Evolutionary conservation across 2,888 invertebrate species (phyloP), one percentile per base, ranked within the genome.

Genomic region (Nymphalis urticae): DNA sequence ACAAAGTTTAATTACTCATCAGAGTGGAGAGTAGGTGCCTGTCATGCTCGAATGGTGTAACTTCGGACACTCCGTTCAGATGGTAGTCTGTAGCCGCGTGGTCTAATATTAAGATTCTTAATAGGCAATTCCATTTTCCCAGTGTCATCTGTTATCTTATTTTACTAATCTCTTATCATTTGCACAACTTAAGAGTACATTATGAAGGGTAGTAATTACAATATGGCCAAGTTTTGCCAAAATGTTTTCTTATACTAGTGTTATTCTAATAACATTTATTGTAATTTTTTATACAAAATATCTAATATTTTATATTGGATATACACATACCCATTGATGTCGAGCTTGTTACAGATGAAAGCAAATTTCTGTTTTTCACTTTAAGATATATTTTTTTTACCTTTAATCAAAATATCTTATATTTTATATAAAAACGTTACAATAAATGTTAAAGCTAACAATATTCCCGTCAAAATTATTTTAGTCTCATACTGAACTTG

Each of bases 1-100:
- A 85, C 77, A 82, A 85, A 85, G 80, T 85, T 85, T 82, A 83
- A 85, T 85, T 83, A 82, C 82, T 80, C 79, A 78, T 77, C 79
- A 78, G 70, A 72, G 53, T 71, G 76, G 68, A 70, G 62, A 71
- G 72, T 68, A 66, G 71, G 66, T 62, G 73, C 64, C 71, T 74
- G 75, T 75, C 72, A 70, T 66, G 68, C 67, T 61, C 61, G 63
- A 68, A 70, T 66, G 65, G 69, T 69, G 71, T 69, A 69, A 72
- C 71, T 72, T 75, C 47, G 61, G 69, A 64, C 66, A 66, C 66
- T 42, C 48, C 53, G 60, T 58, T 58, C 42, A 19, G 58, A 58
- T 42, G 19, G n/a, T 58, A 58, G 27, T 58, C 36, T 42, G 58
- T 42, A 21, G 42, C 58, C 9, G 58, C 27, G 58, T 36, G 19